Evolutionary conservation across 92 coral and sea anemone species (phyloP).

Genomic region (Zoanthus sansibaricus): DNA sequence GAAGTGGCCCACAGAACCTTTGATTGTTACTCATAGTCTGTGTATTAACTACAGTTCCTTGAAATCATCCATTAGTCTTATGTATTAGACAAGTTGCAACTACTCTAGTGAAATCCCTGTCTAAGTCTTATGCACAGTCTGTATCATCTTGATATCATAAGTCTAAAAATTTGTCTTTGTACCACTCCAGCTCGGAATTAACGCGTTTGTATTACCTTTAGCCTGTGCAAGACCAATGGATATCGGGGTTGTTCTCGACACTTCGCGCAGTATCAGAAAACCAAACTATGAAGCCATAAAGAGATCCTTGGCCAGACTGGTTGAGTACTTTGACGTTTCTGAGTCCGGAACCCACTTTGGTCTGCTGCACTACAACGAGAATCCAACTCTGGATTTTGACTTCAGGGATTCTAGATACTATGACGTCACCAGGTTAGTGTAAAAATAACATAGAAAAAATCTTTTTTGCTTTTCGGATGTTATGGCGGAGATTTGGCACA

Average conservation of each 20-base stretch:
- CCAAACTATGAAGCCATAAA: conserved; percentile 75
- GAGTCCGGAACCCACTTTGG: conserved; percentile 86
- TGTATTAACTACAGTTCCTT: background rate
- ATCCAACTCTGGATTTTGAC: conserved; percentile 76
- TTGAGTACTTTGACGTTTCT: conserved; percentile 84
- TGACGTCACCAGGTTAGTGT: conserved; percentile 53
- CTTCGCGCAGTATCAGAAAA: conserved; percentile 77
- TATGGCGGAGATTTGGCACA: too few relatives aligned
- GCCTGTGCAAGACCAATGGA: conserved; percentile 90
- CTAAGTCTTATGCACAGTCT: too few relatives aligned
- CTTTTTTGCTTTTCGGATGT: too few relatives aligned
- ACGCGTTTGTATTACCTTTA: conserved; percentile 15
- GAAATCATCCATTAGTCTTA: too few relatives aligned
- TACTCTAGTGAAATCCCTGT: too few relatives aligned
- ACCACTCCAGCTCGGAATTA: background rate
- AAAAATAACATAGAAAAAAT: too few relatives aligned
- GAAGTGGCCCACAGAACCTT: too few relatives aligned
- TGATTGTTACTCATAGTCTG: background rate
- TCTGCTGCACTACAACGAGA: conserved; percentile 81
- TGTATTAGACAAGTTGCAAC: too few relatives aligned
- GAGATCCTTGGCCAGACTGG: conserved; percentile 72
- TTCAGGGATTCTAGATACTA: conserved; percentile 72
- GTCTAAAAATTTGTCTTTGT: background rate
- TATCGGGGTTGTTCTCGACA: conserved; percentile 75
- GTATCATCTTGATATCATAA: background rate